Conservation (phyloP, 2,888 invertebrate species). For the Euzophera pinguis region DNA sequence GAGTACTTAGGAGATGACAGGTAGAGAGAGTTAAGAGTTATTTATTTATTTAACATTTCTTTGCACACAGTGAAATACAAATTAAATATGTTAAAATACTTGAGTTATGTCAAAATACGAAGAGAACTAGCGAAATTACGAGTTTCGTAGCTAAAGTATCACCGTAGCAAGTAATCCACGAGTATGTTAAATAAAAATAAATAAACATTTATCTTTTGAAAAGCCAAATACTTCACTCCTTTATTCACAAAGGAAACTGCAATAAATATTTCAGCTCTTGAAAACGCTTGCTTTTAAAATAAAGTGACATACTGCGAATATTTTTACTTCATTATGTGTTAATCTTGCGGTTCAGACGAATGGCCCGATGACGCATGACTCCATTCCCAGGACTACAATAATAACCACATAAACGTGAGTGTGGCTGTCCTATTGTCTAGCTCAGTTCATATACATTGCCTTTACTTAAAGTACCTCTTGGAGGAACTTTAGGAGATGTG, state of each 20-base stretch:
- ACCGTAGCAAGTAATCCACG: too few species aligned
- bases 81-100: too few species aligned
- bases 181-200: background rate
- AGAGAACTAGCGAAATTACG: too few species aligned
- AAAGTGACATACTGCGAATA: too few species aligned
- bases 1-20: too few species aligned
- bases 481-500: too few species aligned
- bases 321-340: constrained; percentile 10
- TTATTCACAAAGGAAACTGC: background rate
- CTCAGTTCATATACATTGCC: background rate
- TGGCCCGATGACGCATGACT: constrained; percentile 26
- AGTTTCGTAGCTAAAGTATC: too few species aligned
- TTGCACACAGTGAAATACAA: too few species aligned
- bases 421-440: constrained; percentile 15
- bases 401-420: constrained; percentile 33
- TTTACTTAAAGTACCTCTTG: background rate
- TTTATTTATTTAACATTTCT: too few species aligned
- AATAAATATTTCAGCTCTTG: background rate
- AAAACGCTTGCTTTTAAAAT: background rate
- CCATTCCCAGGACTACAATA: constrained; percentile 37
- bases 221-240: background rate
- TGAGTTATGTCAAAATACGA: too few species aligned
- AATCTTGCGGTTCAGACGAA: constrained; percentile 21
- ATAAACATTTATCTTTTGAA: background rate
- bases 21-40: too few species aligned